Evolutionary conservation across 1,140 invertebrate species (phyloP), one percentile per base, ranked within the genome.

Genomic region (Cotesia typhae): DNA sequence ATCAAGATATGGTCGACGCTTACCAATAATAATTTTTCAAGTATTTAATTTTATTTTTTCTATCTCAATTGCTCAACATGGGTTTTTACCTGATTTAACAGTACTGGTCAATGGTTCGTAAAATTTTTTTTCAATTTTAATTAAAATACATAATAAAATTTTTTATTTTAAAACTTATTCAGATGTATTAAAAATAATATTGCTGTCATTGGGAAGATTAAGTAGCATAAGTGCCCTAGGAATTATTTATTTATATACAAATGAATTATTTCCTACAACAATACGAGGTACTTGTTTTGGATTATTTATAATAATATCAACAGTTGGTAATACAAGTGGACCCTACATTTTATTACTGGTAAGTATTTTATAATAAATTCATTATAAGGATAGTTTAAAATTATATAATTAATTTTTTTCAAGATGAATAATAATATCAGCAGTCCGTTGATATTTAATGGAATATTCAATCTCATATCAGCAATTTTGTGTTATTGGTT

Each of bases 401-500:
- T 4, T 9, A 64, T 9, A 64, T 52, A 51, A 36, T 67, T 20
- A 17, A 57, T 55, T 55, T 53, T 67, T 69, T 69, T 20, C 41
- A 63, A 28, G 67, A 59, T 14, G 17, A 17, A 17, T 35, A 57
- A 72, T 60, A 65, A 36, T 59, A 20, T 66, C 4, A 68, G 71
- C 67, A 75, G 69, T 37, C 67, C 74, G 3, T 20, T 72, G 1
- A 63, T 73, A 14, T 37, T 79, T 36, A 52, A 64, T n/a, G 78
- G 77, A 64, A 67, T 77, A 2, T 52, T 83, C 0, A 81, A 80
- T 53, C 36, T 93, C 6, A 77, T 90, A 3, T 89, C 91, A 3
- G 91, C 88, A 14, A 82, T 84, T 7, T 76, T 92, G 12, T 88
- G 89, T 72, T 78, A 92, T 37, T 85, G 87, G 38, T 89, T 93